Evolutionary conservation across 2,888 invertebrate genomes (phyloP).

Genomic region (Eustalomyia histrio): DNA sequence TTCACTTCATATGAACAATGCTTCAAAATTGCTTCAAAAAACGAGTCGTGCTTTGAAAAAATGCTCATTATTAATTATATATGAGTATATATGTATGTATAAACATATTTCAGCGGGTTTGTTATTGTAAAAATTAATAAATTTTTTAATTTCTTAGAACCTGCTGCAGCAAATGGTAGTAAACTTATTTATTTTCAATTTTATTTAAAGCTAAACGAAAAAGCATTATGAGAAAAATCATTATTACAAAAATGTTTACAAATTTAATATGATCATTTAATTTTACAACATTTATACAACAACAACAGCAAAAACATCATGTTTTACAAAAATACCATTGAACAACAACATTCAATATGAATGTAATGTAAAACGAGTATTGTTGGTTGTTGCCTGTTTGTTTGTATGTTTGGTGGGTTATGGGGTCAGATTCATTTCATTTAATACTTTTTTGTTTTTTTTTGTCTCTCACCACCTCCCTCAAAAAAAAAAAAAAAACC

Average conservation of each 20-base stretch:
- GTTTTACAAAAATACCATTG: conserved; percentile 47
- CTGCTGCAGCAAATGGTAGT: neutral
- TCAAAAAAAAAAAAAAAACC: neutral
- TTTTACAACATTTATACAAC: conserved; percentile 36
- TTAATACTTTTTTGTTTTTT: conserved; percentile 51
- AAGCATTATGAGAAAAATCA: conserved; percentile 28
- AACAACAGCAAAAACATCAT: conserved; percentile 33
- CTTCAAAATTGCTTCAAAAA: too few species aligned
- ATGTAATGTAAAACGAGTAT: conserved; percentile 45
- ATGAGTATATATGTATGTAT: too few species aligned
- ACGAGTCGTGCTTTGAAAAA: too few species aligned
- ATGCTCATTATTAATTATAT: too few species aligned
- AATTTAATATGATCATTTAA: conserved; percentile 55
- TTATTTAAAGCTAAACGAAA: neutral
- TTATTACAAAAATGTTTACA: conserved; percentile 46
- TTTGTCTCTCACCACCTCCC: conserved; percentile 23
- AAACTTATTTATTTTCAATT: neutral
- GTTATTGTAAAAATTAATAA: too few species aligned
- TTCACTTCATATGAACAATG: too few species aligned
- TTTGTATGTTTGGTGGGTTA: conserved; percentile 60
- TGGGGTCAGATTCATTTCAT: conserved; percentile 64
- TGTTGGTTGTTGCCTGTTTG: conserved; percentile 27
- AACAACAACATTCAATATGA: conserved; percentile 44
- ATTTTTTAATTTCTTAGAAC: too few species aligned
- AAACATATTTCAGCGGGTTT: too few species aligned